These are phyloP conservation scores for Cyclina sinensis DNA, from an alignment of 1,140 invertebrate species.

Conservation along the genomic window DNA sequence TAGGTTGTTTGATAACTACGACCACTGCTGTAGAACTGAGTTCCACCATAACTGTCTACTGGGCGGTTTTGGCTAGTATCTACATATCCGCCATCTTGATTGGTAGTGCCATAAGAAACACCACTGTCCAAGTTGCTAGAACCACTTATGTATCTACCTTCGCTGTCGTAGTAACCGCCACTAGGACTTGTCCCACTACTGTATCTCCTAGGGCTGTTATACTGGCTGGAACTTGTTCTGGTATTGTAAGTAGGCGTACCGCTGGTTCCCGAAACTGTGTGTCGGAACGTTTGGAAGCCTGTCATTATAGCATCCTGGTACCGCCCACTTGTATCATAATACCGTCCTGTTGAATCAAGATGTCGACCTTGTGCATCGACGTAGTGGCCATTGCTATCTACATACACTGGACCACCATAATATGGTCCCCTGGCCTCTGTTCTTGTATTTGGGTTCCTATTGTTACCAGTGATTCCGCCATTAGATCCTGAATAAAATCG, in stretches of 20 bases:
- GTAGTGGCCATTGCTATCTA: constrained; percentile 54
- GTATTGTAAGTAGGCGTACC: not conserved
- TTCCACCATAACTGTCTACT: constrained; percentile 53
- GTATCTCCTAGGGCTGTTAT: not conserved
- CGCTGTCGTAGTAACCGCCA: not conserved
- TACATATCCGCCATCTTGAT: not conserved
- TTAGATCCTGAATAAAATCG: not conserved
- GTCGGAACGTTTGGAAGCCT: not conserved
- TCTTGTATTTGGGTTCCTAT: not conserved
- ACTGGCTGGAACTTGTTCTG: not conserved
- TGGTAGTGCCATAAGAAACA: not conserved
- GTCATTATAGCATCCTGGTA: constrained; percentile 39
- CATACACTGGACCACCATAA: constrained; percentile 36
- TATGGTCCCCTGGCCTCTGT: constrained; percentile 29
- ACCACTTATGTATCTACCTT: not conserved
- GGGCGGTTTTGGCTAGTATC: constrained; percentile 18
- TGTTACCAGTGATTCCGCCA: not conserved
- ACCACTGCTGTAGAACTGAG: constrained; percentile 51
- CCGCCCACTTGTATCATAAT: constrained; percentile 56
- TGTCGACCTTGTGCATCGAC: constrained; percentile 47
- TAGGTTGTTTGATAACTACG: constrained; percentile 40
- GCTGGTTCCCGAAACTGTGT: not conserved
- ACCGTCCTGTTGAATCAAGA: constrained; percentile 51
- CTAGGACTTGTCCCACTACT: not conserved
- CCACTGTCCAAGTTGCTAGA: not conserved